Conservation (phyloP, 2,888 invertebrate genomes). For the Heliconius ethilla region DNA sequence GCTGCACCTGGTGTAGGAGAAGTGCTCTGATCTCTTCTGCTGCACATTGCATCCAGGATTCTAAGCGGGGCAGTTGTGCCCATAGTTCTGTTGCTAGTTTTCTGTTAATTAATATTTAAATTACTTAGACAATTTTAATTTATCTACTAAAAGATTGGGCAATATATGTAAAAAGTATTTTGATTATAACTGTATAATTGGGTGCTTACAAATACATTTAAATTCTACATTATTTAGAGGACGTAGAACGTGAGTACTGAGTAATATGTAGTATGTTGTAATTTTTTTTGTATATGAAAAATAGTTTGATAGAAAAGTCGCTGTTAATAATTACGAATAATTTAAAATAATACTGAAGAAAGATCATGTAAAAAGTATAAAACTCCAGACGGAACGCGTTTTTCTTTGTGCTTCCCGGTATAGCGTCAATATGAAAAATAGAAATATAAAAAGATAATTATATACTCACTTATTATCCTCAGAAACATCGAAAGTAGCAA, state of each 20-base stretch:
- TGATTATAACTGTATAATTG: no score
- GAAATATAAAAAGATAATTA: background rate
- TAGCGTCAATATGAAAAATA: background rate
- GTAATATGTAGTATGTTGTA: no score
- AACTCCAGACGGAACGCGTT: background rate
- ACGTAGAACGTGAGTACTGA: no score
- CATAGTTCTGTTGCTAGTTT: slow-evolving; percentile 69
- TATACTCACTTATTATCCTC: slow-evolving; percentile 85
- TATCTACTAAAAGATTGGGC: background rate
- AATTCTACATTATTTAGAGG: background rate
- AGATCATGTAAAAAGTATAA: background rate
- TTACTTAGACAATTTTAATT: background rate
- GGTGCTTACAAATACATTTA: background rate
- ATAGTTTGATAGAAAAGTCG: no score
- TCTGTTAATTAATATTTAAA: slow-evolving; percentile 52
- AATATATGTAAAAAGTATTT: background rate
- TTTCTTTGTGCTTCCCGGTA: background rate
- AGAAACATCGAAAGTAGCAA: slow-evolving; percentile 90
- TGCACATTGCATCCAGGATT: slow-evolving; percentile 58
- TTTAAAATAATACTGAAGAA: background rate
- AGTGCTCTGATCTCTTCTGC: slow-evolving; percentile 77
- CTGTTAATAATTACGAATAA: background rate
- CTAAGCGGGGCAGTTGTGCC: slow-evolving; percentile 61
- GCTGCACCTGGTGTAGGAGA: slow-evolving; percentile 87
- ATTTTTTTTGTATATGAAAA: no score